Evolutionary conservation across 2,113 vertebrate genomes (phyloP).

Genomic region (Pterocles orientalis): DNA sequence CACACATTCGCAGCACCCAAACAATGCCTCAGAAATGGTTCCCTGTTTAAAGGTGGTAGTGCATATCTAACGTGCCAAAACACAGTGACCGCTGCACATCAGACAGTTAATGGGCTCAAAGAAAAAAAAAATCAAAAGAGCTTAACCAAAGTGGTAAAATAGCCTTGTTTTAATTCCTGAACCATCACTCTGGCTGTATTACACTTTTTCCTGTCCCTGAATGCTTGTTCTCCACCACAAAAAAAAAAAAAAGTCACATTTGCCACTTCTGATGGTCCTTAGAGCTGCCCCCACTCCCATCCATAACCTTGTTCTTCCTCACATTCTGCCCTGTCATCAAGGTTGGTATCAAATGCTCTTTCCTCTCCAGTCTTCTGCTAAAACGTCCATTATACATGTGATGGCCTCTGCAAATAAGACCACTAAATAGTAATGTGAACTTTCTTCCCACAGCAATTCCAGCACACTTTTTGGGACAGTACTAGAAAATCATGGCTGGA

Average conservation of each 20-base stretch:
- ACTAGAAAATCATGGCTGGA: not conserved
- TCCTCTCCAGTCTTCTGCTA: not conserved
- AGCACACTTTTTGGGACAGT: not conserved
- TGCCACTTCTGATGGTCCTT: not conserved
- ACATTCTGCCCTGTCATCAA: not conserved
- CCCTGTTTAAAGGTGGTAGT: not conserved
- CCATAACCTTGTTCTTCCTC: not conserved
- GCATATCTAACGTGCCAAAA: not conserved
- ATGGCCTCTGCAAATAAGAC: not conserved
- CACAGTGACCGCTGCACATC: rapidly evolving
- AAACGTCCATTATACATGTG: not conserved
- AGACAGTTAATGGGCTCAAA: not conserved
- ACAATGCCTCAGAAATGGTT: not conserved
- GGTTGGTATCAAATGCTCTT: not conserved
- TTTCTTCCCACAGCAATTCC: not conserved
- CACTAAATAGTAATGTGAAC: not conserved
- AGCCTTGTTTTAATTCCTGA: not conserved
- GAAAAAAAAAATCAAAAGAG: not conserved
- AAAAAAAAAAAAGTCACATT: not conserved
- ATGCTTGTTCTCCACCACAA: not conserved
- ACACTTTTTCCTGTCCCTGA: not conserved
- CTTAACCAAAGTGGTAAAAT: not conserved
- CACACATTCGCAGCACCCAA: not conserved
- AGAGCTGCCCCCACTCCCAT: not conserved
- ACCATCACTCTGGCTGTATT: not conserved